A percentile compares a stretch with the other conserved stretches of the same genome.
phyloP scores from a whole-genome alignment of 2,888 invertebrate genomes.

The Drosophila prostipennis region DNA sequence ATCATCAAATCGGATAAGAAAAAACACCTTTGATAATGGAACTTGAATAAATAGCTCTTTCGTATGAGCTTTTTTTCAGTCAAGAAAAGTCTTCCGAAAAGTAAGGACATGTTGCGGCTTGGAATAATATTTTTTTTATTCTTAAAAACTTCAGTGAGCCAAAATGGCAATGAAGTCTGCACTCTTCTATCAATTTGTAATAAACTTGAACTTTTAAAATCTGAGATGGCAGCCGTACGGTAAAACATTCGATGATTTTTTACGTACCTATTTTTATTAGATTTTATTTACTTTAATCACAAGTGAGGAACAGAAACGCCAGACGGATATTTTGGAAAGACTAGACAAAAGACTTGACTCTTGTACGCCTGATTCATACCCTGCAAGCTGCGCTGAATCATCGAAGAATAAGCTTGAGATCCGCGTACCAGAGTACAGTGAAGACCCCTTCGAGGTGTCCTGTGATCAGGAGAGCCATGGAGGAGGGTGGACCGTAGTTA shows the following conservation, averaged over 20 bases:
- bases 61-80: background rate
- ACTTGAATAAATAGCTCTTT: background rate
- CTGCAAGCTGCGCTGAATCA: background rate
- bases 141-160: background rate
- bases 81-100: background rate
- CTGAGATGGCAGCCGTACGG: background rate
- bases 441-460: conserved; percentile 13
- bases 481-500: conserved; percentile 11
- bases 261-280: no score
- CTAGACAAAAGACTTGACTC: background rate
- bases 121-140: background rate
- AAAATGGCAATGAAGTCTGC: background rate
- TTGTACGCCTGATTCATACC: background rate
- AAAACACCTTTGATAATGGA: background rate
- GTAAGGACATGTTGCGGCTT: background rate
- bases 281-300: background rate
- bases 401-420: background rate
- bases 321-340: background rate
- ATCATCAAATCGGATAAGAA: background rate
- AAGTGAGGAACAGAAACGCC: background rate
- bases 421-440: conserved; percentile 7
- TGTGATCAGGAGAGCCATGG: conserved; percentile 12
- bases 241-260: background rate
- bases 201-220: background rate
- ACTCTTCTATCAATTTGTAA: background rate